Evolutionary conservation across 2,113 vertebrate species (phyloP).

Genomic region (Falcunculus frontatus): DNA sequence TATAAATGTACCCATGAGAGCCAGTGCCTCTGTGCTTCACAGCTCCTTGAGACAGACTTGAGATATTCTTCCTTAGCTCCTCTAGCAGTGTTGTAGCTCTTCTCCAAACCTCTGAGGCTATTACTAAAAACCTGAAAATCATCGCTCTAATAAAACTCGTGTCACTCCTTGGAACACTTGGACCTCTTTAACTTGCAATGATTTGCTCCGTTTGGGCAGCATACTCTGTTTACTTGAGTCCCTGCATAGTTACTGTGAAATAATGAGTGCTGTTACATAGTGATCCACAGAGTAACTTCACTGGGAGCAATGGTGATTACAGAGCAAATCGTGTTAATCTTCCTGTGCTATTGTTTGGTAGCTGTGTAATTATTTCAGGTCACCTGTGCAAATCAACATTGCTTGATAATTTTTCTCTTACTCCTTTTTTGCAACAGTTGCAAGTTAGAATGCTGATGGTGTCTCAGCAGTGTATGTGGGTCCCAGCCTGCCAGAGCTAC

Average conservation of each 20-base stretch:
- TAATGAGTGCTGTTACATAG: conserved; percentile 58
- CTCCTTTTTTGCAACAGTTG: background rate
- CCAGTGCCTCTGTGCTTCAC: background rate
- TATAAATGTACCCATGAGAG: background rate
- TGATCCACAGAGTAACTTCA: conserved; percentile 60
- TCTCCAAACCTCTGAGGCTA: background rate
- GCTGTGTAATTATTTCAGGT: conserved; percentile 29
- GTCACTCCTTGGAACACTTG: background rate
- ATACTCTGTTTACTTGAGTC: conserved; percentile 25
- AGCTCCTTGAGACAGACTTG: background rate
- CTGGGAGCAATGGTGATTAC: conserved; percentile 46
- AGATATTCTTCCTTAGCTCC: background rate
- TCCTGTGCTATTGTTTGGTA: conserved; percentile 47
- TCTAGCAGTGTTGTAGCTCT: background rate
- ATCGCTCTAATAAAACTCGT: background rate
- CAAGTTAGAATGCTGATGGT: background rate
- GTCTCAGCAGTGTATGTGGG: background rate
- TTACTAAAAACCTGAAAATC: conserved; percentile 9
- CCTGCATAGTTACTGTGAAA: conserved; percentile 54
- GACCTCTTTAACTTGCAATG: background rate
- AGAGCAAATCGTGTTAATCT: conserved; percentile 34
- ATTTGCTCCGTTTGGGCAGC: conserved; percentile 35
- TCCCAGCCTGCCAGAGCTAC: background rate
- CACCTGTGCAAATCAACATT: conserved; percentile 51
- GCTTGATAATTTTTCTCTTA: conserved; percentile 16